Evolutionary conservation across 2,113 vertebrate species (phyloP).

Genomic region (Ochotona princeps): DNA sequence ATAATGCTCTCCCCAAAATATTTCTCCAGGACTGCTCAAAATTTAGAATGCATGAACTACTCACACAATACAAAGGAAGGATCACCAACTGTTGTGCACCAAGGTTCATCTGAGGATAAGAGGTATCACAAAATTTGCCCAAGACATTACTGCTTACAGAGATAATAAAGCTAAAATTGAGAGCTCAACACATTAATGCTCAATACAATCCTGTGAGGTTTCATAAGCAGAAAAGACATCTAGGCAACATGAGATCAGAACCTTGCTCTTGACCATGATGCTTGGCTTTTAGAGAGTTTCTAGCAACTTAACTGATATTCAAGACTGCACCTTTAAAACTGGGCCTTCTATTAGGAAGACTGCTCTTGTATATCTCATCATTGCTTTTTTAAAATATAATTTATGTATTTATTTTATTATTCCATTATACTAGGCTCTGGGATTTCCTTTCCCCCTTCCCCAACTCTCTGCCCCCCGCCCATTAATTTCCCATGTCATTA

Average conservation of each 20-base stretch:
- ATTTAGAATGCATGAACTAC: conserved; percentile 12
- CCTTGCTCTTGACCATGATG: not conserved
- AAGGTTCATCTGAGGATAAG: not conserved
- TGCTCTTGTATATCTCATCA: not conserved
- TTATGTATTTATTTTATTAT: too few species aligned
- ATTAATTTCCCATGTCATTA: not conserved
- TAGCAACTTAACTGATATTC: not conserved
- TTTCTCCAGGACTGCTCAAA: not conserved
- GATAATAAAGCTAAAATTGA: not conserved
- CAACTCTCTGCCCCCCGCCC: not conserved
- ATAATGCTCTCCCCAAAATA: not conserved
- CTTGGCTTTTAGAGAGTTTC: not conserved
- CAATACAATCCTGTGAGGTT: not conserved
- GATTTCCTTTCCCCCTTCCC: too few species aligned
- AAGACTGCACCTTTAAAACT: not conserved
- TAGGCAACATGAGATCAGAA: not conserved
- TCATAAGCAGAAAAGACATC: not conserved
- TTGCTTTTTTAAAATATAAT: not conserved
- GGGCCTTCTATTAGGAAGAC: not conserved
- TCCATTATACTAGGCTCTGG: too few species aligned
- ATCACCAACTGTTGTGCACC: not conserved
- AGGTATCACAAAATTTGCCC: not conserved
- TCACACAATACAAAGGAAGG: not conserved
- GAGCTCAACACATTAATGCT: not conserved
- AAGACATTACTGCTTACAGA: not conserved